Percentiles rank a stretch among this genome's conserved stretches.
phyloP scores from a whole-genome alignment of 2,888 invertebrate species.

The Coleophora deauratella region DNA sequence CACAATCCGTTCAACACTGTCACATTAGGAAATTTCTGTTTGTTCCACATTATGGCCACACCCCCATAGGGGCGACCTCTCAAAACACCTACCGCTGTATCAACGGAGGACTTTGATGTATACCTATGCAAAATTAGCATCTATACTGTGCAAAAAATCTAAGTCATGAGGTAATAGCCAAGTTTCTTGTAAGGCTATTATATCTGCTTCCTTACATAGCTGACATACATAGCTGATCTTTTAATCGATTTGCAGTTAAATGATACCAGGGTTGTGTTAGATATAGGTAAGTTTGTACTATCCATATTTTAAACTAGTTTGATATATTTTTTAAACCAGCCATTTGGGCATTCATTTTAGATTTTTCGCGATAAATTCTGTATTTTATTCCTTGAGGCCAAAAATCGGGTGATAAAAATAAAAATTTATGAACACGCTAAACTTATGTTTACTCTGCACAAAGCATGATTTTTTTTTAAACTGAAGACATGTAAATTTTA shows the following conservation, averaged over 20 bases:
- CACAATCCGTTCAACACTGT: background rate
- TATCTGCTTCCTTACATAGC: background rate
- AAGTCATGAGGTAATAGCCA: background rate
- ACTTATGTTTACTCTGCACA: too few species aligned
- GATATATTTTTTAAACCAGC: background rate
- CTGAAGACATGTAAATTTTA: too few species aligned
- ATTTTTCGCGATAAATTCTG: background rate
- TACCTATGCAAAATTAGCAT: background rate
- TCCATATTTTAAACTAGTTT: background rate
- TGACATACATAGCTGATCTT: background rate
- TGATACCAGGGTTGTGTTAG: background rate
- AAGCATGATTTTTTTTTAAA: too few species aligned
- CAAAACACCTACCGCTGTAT: background rate
- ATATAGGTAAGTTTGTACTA: background rate
- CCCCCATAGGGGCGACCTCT: too few species aligned
- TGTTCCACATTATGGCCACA: background rate
- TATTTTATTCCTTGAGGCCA: background rate
- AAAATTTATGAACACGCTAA: too few species aligned
- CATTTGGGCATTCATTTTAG: background rate
- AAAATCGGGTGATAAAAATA: background rate
- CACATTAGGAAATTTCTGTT: background rate
- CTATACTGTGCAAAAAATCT: background rate
- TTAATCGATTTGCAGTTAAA: background rate
- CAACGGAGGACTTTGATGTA: background rate
- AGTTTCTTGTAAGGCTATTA: background rate